These are phyloP conservation scores for Ctenoplectra terminalis DNA, from an alignment of 1,140 invertebrate genomes.

Conservation along the genomic window DNA sequence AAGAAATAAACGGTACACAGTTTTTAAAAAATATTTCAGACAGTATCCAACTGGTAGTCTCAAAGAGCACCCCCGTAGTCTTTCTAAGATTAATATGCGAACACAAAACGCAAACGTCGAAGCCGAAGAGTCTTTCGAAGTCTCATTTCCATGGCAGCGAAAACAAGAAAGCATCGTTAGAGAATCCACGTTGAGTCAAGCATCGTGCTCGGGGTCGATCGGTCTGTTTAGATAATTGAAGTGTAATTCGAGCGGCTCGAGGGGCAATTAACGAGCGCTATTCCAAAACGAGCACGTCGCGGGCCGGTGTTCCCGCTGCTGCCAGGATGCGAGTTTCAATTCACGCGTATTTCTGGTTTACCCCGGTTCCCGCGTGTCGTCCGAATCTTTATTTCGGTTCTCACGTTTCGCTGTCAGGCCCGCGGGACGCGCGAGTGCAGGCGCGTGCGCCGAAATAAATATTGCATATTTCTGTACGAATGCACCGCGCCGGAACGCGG, in stretches of 20 bases:
- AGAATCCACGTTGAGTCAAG: not conserved
- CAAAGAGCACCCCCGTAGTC: no score
- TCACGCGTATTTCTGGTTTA: conserved; percentile 66
- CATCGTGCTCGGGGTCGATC: not conserved
- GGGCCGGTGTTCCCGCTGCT: conserved; percentile 22
- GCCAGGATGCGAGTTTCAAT: conserved; percentile 55
- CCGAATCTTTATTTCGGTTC: conserved; percentile 71
- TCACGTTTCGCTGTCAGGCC: conserved; percentile 63
- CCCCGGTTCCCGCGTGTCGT: conserved; percentile 59
- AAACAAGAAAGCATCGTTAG: not conserved
- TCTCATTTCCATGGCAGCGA: not conserved
- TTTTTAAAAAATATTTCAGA: no score
- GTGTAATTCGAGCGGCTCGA: conserved; percentile 50
- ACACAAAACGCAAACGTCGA: no score
- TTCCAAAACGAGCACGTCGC: conserved; percentile 42
- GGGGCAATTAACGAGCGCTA: conserved; percentile 47
- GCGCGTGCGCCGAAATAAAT: conserved; percentile 63
- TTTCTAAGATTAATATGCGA: no score
- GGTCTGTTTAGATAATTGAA: conserved; percentile 49
- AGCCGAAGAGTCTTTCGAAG: not conserved
- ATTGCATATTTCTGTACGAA: conserved; percentile 61
- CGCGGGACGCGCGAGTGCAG: conserved; percentile 19
- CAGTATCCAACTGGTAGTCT: no score
- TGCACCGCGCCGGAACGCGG: conserved; percentile 54
- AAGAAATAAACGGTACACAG: no score